Base-by-base conservation (phyloP, 92 coral and sea anemone genomes). In the Bergia puertoricense region DNA sequence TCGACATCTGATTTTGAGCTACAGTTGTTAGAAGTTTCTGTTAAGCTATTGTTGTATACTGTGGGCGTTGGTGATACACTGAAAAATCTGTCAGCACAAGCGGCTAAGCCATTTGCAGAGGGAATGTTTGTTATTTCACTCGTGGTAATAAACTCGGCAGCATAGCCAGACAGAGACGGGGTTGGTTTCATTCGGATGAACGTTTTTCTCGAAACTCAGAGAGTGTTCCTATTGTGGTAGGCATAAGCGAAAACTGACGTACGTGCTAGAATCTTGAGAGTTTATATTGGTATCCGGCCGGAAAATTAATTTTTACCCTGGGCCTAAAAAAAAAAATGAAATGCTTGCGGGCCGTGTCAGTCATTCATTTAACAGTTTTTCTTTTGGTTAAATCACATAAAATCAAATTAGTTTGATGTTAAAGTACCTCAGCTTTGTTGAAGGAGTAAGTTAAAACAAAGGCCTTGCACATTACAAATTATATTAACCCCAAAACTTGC, bases 231-330 rank as follows among this genome's bases (percentile, higher is more conserved):
- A 36, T 9, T 36, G 67, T 40, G 40, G 22, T 46, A n/a, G 38
- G 67, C 36, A 13, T 15, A 30, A 7, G 36, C 23, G 10, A 45
- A 46, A 23, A 45, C n/a, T 30, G 54, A 10, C 36, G n/a, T 15
- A 38, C 67, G 8, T 41, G 2, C 18, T 40, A 48, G 86, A 71
- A 72, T 36, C 77, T 46, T 3, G 30, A 66, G 67, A 46, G 65
- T 39, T 46, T 84, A 68, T 84, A 72, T 84, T 73, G 23, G 77
- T 71, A 71, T 84, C 87, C 87, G 87, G 78, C 22, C 79, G 75
- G 68, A 76, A 76, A 84, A 84, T 69, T 84, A 46, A 69, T 5
- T 84, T 30, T 69, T 84, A 40, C 75, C 79, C 38, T 8, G 78
- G 77, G 87, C 79, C 75, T 30, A 1, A 3, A 72, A 46, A 45